Conservation (phyloP, 1,140 invertebrate species). For the Ectropis grisescens region DNA sequence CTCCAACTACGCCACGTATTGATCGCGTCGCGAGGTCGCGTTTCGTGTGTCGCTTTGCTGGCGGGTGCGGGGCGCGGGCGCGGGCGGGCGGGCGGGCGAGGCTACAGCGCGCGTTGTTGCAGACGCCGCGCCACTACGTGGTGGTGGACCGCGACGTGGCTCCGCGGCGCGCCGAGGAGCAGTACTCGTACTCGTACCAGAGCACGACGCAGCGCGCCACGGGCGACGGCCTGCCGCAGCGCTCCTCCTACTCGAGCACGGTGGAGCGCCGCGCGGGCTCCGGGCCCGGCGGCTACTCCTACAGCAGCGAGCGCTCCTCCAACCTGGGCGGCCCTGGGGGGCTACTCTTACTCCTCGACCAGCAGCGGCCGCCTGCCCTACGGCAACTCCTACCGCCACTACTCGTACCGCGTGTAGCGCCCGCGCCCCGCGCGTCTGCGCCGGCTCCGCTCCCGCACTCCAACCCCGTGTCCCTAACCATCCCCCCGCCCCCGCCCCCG, state of each 20-base stretch:
- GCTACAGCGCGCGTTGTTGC: slow-evolving; percentile 62
- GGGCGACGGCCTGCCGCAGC: slow-evolving; percentile 68
- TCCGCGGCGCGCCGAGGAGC: slow-evolving; percentile 78
- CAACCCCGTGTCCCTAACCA: slow-evolving; percentile 9
- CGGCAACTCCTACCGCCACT: slow-evolving; percentile 86
- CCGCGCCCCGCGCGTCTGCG: slow-evolving; percentile 85
- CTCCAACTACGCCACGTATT: slow-evolving; percentile 65
- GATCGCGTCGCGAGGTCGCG: slow-evolving; percentile 21
- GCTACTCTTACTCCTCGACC: slow-evolving; percentile 84
- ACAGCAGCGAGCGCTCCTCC: slow-evolving; percentile 79
- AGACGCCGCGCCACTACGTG: slow-evolving; percentile 89
- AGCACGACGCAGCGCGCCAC: slow-evolving; percentile 66
- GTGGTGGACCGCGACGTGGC: slow-evolving; percentile 79
- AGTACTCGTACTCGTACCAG: slow-evolving; percentile 87
- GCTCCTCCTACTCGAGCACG: slow-evolving; percentile 75
- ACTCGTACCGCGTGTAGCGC: slow-evolving; percentile 88
- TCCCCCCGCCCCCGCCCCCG: slow-evolving; percentile 21
- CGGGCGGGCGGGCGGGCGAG: slow-evolving; percentile 16
- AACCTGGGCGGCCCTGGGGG: slow-evolving; percentile 81
- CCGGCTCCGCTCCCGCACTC: slow-evolving; percentile 40
- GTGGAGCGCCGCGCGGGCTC: slow-evolving; percentile 77
- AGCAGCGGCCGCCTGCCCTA: slow-evolving; percentile 82
- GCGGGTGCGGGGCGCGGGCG: slow-evolving; percentile 45
- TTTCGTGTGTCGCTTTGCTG: slow-evolving; percentile 59
- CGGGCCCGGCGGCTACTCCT: slow-evolving; percentile 78